phyloP scores from a whole-genome alignment of 2,113 vertebrate species.

The Synodontis membranacea region DNA sequence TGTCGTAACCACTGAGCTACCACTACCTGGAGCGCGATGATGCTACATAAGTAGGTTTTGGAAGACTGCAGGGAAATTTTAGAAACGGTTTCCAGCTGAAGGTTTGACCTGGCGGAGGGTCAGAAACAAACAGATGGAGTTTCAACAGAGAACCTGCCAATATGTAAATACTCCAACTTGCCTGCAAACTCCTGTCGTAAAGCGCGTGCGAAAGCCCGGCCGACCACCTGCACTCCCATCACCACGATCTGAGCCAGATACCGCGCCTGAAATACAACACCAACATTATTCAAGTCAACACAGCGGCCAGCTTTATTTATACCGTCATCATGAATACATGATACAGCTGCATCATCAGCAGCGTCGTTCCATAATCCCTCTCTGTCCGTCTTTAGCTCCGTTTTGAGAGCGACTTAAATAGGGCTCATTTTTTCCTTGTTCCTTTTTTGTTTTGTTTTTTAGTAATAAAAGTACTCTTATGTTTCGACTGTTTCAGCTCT shows the following conservation, averaged over 20 bases:
- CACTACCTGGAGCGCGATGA: too few relatives aligned
- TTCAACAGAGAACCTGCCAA: neutral
- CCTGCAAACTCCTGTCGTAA: constrained; percentile 91
- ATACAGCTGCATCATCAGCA: neutral
- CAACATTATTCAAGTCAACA: neutral
- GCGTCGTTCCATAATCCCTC: neutral
- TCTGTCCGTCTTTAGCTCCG: neutral
- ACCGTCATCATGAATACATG: neutral
- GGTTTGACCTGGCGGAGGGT: neutral
- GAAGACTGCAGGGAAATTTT: too few relatives aligned
- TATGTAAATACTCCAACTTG: constrained; percentile 55
- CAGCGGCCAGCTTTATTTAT: neutral
- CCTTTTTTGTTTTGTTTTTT: neutral
- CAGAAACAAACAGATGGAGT: neutral
- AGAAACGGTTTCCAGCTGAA: neutral
- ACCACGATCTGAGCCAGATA: constrained; percentile 95
- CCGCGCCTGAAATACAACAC: constrained; percentile 76
- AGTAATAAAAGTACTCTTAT: neutral
- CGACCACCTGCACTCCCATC: constrained; percentile 93
- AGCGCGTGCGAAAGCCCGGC: constrained; percentile 91
- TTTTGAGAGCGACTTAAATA: too few relatives aligned
- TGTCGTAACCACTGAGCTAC: too few relatives aligned
- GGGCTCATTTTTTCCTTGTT: neutral
- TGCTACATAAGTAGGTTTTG: neutral
- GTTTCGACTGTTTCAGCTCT: neutral